Conservation (phyloP, 2,888 invertebrate genomes). For the Helleia helle region DNA sequence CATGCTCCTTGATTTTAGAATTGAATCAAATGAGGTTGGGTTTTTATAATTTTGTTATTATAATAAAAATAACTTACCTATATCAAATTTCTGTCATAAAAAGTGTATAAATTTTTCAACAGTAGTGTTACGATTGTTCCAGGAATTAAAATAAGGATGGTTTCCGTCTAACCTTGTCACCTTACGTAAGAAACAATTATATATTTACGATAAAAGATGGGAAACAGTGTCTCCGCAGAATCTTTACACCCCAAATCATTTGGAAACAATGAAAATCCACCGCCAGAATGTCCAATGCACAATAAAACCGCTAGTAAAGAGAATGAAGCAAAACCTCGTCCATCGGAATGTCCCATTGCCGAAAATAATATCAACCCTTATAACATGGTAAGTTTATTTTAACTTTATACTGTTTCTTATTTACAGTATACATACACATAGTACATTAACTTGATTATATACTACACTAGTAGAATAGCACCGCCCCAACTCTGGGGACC, state of each 20-base stretch:
- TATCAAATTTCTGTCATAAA: no score
- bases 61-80: no score
- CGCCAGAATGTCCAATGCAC: constrained; percentile 92
- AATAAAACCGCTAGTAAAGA: constrained; percentile 55
- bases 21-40: no score
- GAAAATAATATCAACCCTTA: constrained; percentile 81
- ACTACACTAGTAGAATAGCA: no score
- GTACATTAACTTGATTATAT: background rate
- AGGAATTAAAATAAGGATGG: constrained; percentile 22
- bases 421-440: background rate
- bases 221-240: constrained; percentile 56
- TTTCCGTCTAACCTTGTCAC: constrained; percentile 35
- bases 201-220: constrained; percentile 37
- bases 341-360: constrained; percentile 83
- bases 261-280: constrained; percentile 52
- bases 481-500: no score
- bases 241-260: constrained; percentile 29
- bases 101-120: no score
- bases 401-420: background rate
- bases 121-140: constrained; percentile 12
- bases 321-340: constrained; percentile 24
- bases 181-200: constrained; percentile 53
- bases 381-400: constrained; percentile 78
- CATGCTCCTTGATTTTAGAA: no score
- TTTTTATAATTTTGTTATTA: no score